phyloP scores from a whole-genome alignment of 2,113 vertebrate species.

The Romanogobio albipinnatus region DNA sequence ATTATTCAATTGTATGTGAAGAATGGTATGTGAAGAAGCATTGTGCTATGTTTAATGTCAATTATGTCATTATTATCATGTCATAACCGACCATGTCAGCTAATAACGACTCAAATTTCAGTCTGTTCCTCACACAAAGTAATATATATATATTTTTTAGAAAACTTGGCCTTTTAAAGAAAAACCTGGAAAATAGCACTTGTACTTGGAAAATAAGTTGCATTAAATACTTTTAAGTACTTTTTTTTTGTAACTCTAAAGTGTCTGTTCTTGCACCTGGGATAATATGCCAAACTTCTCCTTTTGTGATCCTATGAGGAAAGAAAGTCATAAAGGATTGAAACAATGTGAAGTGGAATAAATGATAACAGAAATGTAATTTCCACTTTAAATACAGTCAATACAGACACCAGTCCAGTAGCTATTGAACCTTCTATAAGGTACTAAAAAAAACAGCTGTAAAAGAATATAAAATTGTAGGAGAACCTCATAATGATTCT shows the following conservation, averaged over 20 bases:
- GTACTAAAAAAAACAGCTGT: not conserved
- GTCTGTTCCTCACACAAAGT: not conserved
- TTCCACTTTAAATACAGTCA: not conserved
- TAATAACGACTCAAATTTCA: not conserved
- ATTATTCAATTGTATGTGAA: not conserved
- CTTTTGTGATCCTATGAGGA: constrained; percentile 4
- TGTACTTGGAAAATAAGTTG: not conserved
- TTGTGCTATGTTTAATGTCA: not conserved
- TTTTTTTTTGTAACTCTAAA: not conserved
- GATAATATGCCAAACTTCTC: constrained; percentile 3
- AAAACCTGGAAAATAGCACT: not conserved
- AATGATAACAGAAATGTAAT: not conserved
- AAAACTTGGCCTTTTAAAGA: not conserved
- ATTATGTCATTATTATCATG: not conserved
- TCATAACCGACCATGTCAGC: not conserved
- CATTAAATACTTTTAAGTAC: not conserved
- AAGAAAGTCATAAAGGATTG: no score
- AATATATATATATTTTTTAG: not conserved
- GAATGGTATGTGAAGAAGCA: not conserved
- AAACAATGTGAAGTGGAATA: not conserved
- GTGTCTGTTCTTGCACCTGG: not conserved
- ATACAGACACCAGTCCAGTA: not conserved
- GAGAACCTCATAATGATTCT: not conserved
- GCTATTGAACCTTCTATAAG: not conserved
- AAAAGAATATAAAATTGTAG: not conserved